Percentiles rank a stretch among this genome's conserved stretches.
These are phyloP conservation scores for Seira ritae DNA, from an alignment of 2,888 invertebrate species.

Conservation along the genomic window DNA sequence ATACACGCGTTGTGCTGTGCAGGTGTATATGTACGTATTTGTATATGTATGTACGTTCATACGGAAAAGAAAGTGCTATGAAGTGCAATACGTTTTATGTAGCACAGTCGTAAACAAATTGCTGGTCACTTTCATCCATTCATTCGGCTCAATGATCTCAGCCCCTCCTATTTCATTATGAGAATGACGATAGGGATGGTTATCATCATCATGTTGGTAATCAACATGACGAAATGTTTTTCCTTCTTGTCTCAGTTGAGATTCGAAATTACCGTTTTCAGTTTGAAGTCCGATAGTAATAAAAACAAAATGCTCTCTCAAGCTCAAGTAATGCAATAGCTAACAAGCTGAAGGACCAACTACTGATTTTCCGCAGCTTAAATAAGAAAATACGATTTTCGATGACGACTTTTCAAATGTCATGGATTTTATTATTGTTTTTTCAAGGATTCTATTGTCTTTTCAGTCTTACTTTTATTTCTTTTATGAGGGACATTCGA, in stretches of 20 bases:
- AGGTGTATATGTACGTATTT: not conserved
- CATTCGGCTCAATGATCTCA: not conserved
- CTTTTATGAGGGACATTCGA: not conserved
- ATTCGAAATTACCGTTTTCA: not conserved
- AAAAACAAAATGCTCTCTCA: conserved; percentile 17
- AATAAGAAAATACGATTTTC: conserved; percentile 23
- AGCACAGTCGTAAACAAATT: not conserved
- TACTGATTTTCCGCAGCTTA: conserved; percentile 49
- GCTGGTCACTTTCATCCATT: not conserved
- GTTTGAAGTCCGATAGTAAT: not conserved
- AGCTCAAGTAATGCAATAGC: not conserved
- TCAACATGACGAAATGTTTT: not conserved
- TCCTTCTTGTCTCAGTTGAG: not conserved
- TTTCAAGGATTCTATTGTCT: conserved; percentile 59
- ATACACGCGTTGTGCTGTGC: not conserved
- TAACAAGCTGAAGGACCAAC: conserved; percentile 36
- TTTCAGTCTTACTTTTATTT: not conserved
- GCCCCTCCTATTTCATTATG: not conserved
- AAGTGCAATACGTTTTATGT: not conserved
- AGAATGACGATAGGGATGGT: not conserved
- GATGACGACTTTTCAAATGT: conserved; percentile 48
- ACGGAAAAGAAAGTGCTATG: not conserved
- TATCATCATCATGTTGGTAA: not conserved
- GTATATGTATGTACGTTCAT: not conserved
- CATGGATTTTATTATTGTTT: conserved; percentile 57